phyloP scores from a whole-genome alignment of 2,797 vertebrate genomes.

The Knipowitschia caucasica region DNA sequence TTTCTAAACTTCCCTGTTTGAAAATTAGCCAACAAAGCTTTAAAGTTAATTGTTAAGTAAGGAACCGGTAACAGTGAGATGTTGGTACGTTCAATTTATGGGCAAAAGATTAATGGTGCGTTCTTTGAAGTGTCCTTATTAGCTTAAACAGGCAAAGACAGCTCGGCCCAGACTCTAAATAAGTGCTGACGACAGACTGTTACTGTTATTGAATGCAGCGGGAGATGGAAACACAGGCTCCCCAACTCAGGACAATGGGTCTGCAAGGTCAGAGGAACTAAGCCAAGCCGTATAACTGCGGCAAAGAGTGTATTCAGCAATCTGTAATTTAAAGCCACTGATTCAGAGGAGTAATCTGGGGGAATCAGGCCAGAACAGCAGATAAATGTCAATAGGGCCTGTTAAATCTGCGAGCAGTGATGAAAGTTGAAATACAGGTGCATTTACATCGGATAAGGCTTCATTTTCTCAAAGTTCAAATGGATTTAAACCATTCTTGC shows the following conservation, averaged over 20 bases:
- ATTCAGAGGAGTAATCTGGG: conserved; percentile 52
- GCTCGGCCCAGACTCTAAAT: too few relatives aligned
- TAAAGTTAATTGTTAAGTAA: too few relatives aligned
- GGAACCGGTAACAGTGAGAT: too few relatives aligned
- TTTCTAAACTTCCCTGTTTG: too few relatives aligned
- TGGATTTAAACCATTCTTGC: too few relatives aligned
- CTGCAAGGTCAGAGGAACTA: conserved; percentile 42
- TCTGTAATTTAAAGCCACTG: conserved; percentile 33
- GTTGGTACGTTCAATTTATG: too few relatives aligned
- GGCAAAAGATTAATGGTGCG: too few relatives aligned
- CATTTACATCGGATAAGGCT: too few relatives aligned
- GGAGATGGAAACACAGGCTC: conserved; percentile 21
- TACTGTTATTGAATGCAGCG: conserved; percentile 10
- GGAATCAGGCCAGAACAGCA: conserved; percentile 41
- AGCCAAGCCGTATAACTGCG: conserved; percentile 26
- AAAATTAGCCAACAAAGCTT: too few relatives aligned
- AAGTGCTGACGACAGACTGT: conserved; percentile 16
- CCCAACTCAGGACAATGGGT: conserved; percentile 39
- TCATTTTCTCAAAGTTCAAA: too few relatives aligned
- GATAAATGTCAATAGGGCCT: conserved; percentile 49
- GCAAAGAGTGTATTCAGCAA: conserved; percentile 22
- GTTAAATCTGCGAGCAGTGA: conserved; percentile 1
- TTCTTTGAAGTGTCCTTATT: too few relatives aligned
- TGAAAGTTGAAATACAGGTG: conserved; percentile 12
- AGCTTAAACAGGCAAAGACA: too few relatives aligned